Evolutionary conservation across 2,113 vertebrate genomes (phyloP), one percentile per base, ranked within the genome.

Genomic region (Notechis scutatus): DNA sequence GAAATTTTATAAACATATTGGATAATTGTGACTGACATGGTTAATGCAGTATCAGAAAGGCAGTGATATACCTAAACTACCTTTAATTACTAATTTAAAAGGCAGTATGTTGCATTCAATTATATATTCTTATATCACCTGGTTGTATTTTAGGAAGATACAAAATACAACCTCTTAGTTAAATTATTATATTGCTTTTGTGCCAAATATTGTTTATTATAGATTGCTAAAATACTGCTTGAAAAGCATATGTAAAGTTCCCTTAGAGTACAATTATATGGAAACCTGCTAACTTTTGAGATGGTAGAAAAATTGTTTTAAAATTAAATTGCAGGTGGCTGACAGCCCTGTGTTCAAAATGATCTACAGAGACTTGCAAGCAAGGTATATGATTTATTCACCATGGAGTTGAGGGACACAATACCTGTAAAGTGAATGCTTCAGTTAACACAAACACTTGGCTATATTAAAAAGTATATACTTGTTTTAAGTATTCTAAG

Each of bases 221-320:
- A 5, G 5, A 94, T 74, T 94, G 59, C 54, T 92, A 50, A 42
- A 95, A 93, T n/a, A 69, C 34, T 91, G 47, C 47, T 94, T 93
- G 39, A 34, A 88, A 93, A 95, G 94, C 26, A 52, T 74, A 47
- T 90, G 90, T 24, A 1, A 56, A 20, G 42, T 93, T 94, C 52
- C 55, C 87, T 89, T 15, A 90, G 94, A 93, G 4, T 86, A 91
- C 42, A 89, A 0, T 0, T 85, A 90, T 6, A 90, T 1, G 54
- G 57, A 94, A 92, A 14, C 12, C 86, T 54, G 91, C 91, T 1
- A 92, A 86, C 1, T 42, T 94, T 21, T 29, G 47, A 42, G 90
- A 88, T 54, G 23, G 61, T 34, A 94, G n/a, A 39, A 93, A 92
- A 69, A 55, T 90, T 92, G 91, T 20, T 74, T 1, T 9, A 90